phyloP scores from a whole-genome alignment of 2,797 vertebrate genomes.

The Megaceryle alcyon region DNA sequence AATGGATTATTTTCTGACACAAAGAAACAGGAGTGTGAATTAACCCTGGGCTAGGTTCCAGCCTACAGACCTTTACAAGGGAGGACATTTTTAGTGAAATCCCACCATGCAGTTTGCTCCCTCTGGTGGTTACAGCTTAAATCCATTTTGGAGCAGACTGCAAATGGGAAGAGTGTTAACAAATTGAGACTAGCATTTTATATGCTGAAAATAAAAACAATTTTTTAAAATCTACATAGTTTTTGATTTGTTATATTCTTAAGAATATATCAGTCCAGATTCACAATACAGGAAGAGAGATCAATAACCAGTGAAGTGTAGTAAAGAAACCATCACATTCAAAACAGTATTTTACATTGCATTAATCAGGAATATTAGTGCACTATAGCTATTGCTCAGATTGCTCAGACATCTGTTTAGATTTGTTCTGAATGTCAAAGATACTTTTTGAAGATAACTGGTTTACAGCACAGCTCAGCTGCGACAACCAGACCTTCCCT shows the following conservation, averaged over 20 bases:
- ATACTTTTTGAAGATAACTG: background rate
- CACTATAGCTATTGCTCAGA: background rate
- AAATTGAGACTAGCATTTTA: background rate
- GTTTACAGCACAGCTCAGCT: background rate
- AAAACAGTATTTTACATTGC: background rate
- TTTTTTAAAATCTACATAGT: background rate
- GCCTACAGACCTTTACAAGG: background rate
- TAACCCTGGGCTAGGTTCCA: background rate
- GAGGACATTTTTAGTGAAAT: background rate
- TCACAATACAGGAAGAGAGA: background rate
- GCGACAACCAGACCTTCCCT: background rate
- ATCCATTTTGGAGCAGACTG: background rate
- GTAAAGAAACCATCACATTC: background rate
- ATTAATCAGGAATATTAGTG: background rate
- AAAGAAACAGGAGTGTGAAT: background rate
- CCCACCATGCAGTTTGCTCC: background rate
- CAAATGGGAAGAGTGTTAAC: background rate
- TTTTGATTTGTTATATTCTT: background rate
- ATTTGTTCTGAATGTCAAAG: background rate
- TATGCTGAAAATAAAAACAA: background rate
- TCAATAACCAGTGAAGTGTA: background rate
- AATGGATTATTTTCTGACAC: background rate
- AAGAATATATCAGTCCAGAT: background rate
- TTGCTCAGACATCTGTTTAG: background rate
- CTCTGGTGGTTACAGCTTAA: background rate